Base-by-base conservation (phyloP, 2,888 invertebrate genomes). In the Periphyllus acericola region DNA sequence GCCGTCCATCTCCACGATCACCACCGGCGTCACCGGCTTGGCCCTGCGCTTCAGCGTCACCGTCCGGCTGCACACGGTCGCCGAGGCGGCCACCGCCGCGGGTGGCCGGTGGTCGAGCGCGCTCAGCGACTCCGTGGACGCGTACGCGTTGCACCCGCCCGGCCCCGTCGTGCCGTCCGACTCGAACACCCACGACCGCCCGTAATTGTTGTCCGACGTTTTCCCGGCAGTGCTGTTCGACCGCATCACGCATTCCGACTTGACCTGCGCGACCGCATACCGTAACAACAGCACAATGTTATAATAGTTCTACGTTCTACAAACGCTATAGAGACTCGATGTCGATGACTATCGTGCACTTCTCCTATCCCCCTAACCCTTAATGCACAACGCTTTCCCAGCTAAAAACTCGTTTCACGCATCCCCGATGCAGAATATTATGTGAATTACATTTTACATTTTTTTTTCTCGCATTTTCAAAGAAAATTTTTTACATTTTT, bases 181-280 rank as follows among this genome's bases (percentile, higher is more conserved):
- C 85, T 93, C 93, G 90, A 92, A 93, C 78, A 93, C 93, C 93
- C 93, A 93, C 89, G 93, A 93, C 90, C 92, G 93, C 32, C 92
- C 91, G 90, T 92, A 92, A 81, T 92, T 92, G 91, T 92, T 91
- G 91, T 92, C 87, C 60, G 87, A 79, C 36, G 87, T 19, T 55
- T 80, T 87, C 25, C 55, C 32, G 17, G 72, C 21, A 8, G 40
- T 60, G 72, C 87, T 81, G 80, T 74, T 80, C 92, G 36, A 91
- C 91, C 89, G 89, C 89, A 89, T 90, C 89, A n/a, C 90, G 89
- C 89, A 86, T 91, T 91, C 91, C 29, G 90, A 89, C 91, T 92
- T 92, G 89, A 91, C 91, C 92, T 92, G 91, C 36, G 3, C 5
- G n/a, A n/a, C n/a, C n/a, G 1, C 14, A 25, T 91, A 91, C 89